Evolutionary conservation across 2,797 vertebrate genomes (phyloP).

Genomic region (Falco cherrug): DNA sequence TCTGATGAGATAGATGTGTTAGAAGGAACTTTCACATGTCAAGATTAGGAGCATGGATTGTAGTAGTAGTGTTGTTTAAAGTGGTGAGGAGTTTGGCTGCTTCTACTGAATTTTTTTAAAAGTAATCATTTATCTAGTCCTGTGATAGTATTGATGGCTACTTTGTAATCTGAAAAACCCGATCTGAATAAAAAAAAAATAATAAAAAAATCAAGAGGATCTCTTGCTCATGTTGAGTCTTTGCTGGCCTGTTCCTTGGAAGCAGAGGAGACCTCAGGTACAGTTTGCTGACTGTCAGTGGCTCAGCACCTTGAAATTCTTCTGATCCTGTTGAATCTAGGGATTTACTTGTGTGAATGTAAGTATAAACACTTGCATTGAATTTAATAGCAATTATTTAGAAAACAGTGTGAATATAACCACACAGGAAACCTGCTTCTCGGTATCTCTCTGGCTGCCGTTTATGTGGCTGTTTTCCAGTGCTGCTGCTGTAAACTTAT

Average conservation of each 20-base stretch:
- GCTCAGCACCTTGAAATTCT: background rate
- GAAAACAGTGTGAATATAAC: background rate
- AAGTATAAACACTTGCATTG: background rate
- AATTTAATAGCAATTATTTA: background rate
- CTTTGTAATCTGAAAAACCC: background rate
- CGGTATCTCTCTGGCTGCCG: fast-evolving
- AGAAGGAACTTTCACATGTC: background rate
- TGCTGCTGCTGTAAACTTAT: background rate
- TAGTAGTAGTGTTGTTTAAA: background rate
- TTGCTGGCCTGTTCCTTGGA: background rate
- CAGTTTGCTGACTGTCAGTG: background rate
- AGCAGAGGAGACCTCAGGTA: background rate
- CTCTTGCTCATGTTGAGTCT: background rate
- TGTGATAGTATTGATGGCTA: background rate
- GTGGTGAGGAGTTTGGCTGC: background rate
- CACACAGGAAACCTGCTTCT: background rate
- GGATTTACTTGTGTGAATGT: background rate
- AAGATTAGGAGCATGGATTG: background rate
- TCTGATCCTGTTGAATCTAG: background rate
- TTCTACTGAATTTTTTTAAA: background rate
- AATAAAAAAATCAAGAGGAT: background rate
- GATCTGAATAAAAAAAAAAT: background rate
- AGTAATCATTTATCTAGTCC: background rate
- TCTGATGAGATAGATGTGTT: background rate
- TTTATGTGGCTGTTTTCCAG: background rate